These are phyloP conservation scores for Orthosia incerta DNA, from an alignment of 2,888 invertebrate genomes.

Conservation along the genomic window DNA sequence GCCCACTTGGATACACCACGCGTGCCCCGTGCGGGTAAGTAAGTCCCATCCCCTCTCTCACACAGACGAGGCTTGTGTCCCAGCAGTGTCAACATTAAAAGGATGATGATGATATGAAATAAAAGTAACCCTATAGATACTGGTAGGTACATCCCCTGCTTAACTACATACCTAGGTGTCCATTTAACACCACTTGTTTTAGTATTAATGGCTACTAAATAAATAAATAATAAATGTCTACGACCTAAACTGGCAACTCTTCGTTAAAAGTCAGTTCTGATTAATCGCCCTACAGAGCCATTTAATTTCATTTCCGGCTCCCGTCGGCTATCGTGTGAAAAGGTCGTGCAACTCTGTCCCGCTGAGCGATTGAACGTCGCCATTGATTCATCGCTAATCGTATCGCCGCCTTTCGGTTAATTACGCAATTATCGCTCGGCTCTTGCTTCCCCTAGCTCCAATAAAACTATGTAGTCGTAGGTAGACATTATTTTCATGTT, in stretches of 20 bases:
- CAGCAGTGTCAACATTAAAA: too few relatives aligned
- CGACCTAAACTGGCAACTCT: background rate
- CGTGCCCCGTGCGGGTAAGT: too few relatives aligned
- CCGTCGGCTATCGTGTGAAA: slow-evolving; percentile 7
- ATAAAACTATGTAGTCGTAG: slow-evolving; percentile 8
- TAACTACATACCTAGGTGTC: too few relatives aligned
- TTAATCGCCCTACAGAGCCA: slow-evolving; percentile 22
- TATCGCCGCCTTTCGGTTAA: slow-evolving; percentile 26
- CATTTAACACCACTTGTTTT: too few relatives aligned
- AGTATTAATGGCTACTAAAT: too few relatives aligned
- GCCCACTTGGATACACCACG: too few relatives aligned
- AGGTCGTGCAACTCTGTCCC: slow-evolving; percentile 21
- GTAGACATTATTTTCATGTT: background rate
- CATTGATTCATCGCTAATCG: slow-evolving; percentile 53
- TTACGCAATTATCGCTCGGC: slow-evolving; percentile 33
- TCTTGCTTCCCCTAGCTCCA: slow-evolving; percentile 1
- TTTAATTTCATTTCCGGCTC: slow-evolving; percentile 42
- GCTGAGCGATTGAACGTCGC: slow-evolving; percentile 19
- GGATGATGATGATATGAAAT: too few relatives aligned
- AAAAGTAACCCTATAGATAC: too few relatives aligned
- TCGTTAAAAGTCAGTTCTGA: slow-evolving; percentile 20
- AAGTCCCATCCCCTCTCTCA: too few relatives aligned
- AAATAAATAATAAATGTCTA: too few relatives aligned
- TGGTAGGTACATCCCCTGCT: too few relatives aligned
- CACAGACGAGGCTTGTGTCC: too few relatives aligned